A percentile compares a stretch with the other conserved stretches of the same genome.
Evolutionary conservation across 1,140 invertebrate species (phyloP).

Genomic region (Drosophila paulistorum): DNA sequence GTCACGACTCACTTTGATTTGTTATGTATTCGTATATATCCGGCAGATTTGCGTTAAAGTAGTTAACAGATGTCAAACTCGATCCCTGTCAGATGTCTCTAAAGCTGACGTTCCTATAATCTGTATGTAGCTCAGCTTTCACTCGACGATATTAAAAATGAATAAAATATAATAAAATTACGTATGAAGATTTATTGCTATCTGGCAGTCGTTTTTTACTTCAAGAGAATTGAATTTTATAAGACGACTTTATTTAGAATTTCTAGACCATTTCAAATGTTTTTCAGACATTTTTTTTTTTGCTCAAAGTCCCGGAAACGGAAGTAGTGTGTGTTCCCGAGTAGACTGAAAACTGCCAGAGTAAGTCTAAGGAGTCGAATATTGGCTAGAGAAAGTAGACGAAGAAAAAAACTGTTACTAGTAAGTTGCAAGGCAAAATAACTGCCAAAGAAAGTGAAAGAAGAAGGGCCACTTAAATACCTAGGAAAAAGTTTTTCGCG

Average conservation of each 20-base stretch:
- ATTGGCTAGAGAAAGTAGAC: constrained; percentile 14
- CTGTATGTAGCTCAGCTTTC: too few species aligned
- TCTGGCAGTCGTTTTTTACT: too few species aligned
- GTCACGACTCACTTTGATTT: too few species aligned
- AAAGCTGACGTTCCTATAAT: too few species aligned
- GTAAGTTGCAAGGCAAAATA: constrained; percentile 39
- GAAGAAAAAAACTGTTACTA: constrained; percentile 26
- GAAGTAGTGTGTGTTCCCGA: not conserved
- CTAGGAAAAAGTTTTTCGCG: constrained; percentile 70
- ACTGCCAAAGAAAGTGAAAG: constrained; percentile 31
- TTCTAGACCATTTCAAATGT: not conserved
- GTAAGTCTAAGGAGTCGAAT: constrained; percentile 32
- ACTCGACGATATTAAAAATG: too few species aligned
- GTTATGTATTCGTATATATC: too few species aligned
- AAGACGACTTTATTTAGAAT: not conserved
- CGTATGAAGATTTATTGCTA: too few species aligned
- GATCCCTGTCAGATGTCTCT: too few species aligned
- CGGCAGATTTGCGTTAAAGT: too few species aligned
- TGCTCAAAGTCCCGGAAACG: not conserved
- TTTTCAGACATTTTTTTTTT: not conserved
- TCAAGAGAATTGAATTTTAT: not conserved
- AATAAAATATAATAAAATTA: too few species aligned
- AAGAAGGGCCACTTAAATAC: constrained; percentile 69
- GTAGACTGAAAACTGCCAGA: constrained; percentile 40
- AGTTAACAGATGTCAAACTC: too few species aligned